A percentile compares a stretch with the other conserved stretches of the same genome.
Evolutionary conservation across 2,113 vertebrate species (phyloP).

Genomic region (Phrynosoma blainvillii): DNA sequence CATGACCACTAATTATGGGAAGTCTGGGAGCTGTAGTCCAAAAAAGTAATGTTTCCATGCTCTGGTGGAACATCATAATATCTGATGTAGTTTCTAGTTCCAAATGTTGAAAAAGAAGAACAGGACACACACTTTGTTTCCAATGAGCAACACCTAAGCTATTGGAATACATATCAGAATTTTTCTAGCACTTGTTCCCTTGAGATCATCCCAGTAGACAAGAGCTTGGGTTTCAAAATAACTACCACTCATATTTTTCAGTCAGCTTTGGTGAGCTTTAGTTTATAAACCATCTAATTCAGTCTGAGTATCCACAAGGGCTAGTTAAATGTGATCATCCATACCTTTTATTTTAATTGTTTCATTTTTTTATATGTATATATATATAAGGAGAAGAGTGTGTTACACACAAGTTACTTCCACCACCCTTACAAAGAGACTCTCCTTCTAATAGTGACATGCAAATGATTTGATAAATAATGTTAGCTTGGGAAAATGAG

Average conservation of each 20-base stretch:
- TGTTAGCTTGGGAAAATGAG: conserved; percentile 63
- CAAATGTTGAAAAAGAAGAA: neutral
- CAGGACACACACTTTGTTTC: neutral
- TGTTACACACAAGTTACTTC: neutral
- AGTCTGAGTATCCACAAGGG: neutral
- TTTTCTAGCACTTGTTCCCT: neutral
- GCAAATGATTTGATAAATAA: conserved; percentile 87
- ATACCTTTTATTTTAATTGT: neutral
- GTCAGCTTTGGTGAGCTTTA: neutral
- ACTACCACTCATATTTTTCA: neutral
- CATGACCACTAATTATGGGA: no score
- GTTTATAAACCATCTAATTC: neutral
- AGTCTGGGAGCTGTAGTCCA: no score
- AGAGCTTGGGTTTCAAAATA: neutral
- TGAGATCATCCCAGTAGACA: neutral
- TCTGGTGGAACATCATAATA: neutral
- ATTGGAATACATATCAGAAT: neutral
- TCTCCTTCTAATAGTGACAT: conserved; percentile 76
- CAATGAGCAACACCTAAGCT: no score
- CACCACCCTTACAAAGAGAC: neutral
- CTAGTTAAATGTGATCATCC: neutral
- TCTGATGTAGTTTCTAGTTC: neutral
- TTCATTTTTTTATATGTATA: no score
- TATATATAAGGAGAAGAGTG: neutral
- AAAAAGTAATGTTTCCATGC: no score